These are phyloP conservation scores for Deroplatys truncata DNA, from an alignment of 2,888 invertebrate species.

Conservation along the genomic window DNA sequence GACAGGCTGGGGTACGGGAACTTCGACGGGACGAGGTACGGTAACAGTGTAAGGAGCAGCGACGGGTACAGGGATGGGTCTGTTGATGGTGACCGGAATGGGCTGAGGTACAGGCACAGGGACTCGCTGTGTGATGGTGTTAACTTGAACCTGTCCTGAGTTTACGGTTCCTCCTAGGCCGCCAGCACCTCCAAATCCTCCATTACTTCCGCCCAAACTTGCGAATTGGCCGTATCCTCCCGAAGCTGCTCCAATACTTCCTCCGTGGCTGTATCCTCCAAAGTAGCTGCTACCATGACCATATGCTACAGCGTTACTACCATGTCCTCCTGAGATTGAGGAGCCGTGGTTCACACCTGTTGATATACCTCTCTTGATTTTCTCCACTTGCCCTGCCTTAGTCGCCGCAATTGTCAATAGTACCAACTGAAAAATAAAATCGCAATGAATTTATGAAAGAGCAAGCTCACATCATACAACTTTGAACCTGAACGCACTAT, in stretches of 20 bases:
- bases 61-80: neutral
- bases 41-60: neutral
- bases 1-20: neutral
- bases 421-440: neutral
- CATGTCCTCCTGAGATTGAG: neutral
- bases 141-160: neutral
- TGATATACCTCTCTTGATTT: neutral
- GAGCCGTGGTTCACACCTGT: neutral
- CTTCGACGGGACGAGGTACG: neutral
- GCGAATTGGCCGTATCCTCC: neutral
- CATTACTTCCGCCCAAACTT: neutral
- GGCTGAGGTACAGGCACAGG: conserved; percentile 4
- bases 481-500: too few species aligned
- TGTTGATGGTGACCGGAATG: neutral
- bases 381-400: neutral
- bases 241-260: neutral
- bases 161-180: neutral
- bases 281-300: neutral
- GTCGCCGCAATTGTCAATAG: neutral
- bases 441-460: too few species aligned
- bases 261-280: neutral
- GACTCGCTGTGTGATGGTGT: neutral
- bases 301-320: neutral
- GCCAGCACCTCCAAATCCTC: neutral
- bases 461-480: too few species aligned